Evolutionary conservation across 2,797 vertebrate genomes (phyloP).

Genomic region (Leuciscus waleckii): DNA sequence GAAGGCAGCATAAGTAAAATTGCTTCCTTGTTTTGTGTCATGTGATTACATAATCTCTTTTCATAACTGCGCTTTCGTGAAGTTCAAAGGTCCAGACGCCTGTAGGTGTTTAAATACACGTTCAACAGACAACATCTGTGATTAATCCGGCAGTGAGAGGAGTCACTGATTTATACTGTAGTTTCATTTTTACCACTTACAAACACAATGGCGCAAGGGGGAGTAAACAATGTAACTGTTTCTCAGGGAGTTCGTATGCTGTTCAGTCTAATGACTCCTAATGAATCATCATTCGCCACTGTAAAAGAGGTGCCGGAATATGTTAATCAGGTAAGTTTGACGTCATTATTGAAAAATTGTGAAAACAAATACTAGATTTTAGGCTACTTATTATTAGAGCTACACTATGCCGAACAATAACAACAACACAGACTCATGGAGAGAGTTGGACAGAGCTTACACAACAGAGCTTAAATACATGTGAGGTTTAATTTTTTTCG

Average conservation of each 20-base stretch:
- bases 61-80: background rate
- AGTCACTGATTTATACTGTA: background rate
- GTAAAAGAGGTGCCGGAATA: conserved; percentile 87
- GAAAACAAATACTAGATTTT: background rate
- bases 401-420: background rate
- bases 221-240: conserved; percentile 50
- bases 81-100: conserved; percentile 24
- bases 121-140: background rate
- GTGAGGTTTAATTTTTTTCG: background rate
- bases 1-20: background rate
- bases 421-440: background rate
- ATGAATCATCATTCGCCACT: conserved; percentile 82
- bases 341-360: background rate
- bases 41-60: background rate
- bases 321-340: conserved; percentile 85
- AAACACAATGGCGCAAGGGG: conserved; percentile 61
- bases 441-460: too few species aligned
- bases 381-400: background rate
- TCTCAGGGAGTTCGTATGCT: conserved; percentile 78
- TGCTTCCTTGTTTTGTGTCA: background rate
- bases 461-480: background rate
- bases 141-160: background rate
- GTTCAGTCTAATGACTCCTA: conserved; percentile 83
- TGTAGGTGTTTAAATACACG: background rate
- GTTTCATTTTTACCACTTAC: background rate